A percentile compares a stretch with the other conserved stretches of the same genome.
These are phyloP conservation scores for Dendrocincla tyrannina DNA, from an alignment of 2,797 vertebrate species.

Conservation along the genomic window DNA sequence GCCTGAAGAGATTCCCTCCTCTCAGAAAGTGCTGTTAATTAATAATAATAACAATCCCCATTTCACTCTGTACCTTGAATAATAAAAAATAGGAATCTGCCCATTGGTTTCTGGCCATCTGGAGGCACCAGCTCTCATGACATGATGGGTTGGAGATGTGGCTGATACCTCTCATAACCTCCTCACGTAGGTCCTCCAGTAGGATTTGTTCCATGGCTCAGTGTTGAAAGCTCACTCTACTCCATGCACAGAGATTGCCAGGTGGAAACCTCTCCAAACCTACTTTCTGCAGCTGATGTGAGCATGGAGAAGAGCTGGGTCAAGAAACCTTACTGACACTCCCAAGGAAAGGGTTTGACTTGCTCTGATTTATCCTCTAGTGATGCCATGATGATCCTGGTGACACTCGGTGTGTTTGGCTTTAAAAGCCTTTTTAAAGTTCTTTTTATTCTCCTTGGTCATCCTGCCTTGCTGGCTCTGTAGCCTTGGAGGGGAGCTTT, in stretches of 20 bases:
- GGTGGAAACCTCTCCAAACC: not conserved
- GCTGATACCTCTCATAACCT: not conserved
- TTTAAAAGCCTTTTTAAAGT: not conserved
- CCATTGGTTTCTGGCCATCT: not conserved
- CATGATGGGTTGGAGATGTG: not conserved
- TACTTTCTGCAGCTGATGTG: not conserved
- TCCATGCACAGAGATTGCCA: not conserved
- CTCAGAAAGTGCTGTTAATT: not conserved
- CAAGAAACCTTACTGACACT: not conserved
- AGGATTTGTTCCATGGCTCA: not conserved
- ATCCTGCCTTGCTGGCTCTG: not conserved
- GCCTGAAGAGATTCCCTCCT: not conserved
- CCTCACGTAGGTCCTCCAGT: not conserved
- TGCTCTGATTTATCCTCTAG: not conserved
- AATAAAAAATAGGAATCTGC: not conserved
- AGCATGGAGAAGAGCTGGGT: not conserved
- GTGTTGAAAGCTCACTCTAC: fast-evolving
- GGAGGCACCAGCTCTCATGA: not conserved
- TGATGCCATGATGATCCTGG: fast-evolving
- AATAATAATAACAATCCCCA: not conserved
- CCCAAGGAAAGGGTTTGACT: not conserved
- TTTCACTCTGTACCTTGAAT: not conserved
- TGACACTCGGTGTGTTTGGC: not conserved
- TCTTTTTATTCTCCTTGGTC: not conserved
- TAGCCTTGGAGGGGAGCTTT: not conserved